Percentiles rank a stretch among this genome's conserved stretches.
Evolutionary conservation across 2,113 vertebrate species (phyloP).

Genomic region (Camelus dromedarius): DNA sequence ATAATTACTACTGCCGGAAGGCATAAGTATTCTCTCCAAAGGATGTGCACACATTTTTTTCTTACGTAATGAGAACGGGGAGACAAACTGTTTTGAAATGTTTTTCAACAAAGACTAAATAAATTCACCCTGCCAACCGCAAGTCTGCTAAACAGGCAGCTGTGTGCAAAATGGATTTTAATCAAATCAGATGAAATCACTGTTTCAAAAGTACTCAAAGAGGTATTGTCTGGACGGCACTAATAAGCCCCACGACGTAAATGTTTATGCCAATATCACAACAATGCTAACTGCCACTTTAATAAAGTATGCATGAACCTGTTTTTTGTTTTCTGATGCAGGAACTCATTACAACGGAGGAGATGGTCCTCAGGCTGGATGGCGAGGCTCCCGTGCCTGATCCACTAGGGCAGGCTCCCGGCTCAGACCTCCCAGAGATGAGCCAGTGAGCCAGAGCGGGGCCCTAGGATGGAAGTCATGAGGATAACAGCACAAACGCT

Average conservation of each 20-base stretch:
- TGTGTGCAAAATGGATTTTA: conserved; percentile 73
- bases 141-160: conserved; percentile 69
- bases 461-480: not conserved
- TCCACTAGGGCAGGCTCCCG: fast-evolving
- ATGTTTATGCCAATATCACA: not conserved
- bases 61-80: conserved; percentile 40
- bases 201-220: conserved; percentile 62
- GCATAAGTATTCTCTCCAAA: conserved; percentile 53
- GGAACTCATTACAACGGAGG: not conserved
- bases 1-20: conserved; percentile 60
- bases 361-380: not conserved
- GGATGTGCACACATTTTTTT: conserved; percentile 41
- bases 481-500: not conserved
- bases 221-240: conserved; percentile 45
- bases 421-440: not conserved
- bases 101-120: conserved; percentile 77
- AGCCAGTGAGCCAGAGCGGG: not conserved
- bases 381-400: not conserved
- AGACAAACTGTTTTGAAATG: conserved; percentile 60
- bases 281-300: not conserved
- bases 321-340: not conserved
- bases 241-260: not conserved
- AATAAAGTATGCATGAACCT: not conserved
- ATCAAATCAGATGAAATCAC: conserved; percentile 71
- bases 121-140: conserved; percentile 69